Evolutionary conservation across 2,113 vertebrate genomes (phyloP).

Genomic region (Catharus bicknelli): DNA sequence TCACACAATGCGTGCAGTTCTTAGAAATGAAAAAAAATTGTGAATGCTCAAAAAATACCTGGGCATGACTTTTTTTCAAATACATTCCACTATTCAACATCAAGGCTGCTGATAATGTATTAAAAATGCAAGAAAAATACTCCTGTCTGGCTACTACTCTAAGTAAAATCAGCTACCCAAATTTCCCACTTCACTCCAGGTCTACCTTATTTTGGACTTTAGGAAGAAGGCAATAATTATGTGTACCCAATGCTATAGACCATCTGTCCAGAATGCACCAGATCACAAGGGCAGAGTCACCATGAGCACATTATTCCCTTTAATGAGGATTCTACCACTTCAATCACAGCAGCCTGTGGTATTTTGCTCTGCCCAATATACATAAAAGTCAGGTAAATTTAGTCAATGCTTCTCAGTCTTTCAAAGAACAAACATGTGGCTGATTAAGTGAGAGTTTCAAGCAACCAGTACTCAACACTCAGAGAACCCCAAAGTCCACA

Average conservation of each 20-base stretch:
- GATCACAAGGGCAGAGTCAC: background rate
- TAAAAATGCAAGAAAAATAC: background rate
- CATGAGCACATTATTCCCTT: background rate
- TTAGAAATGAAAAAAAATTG: background rate
- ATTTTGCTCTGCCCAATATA: background rate
- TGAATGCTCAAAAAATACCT: background rate
- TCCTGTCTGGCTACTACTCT: background rate
- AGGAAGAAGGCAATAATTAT: background rate
- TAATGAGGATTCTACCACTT: background rate
- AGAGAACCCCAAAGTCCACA: background rate
- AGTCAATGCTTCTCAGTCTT: background rate
- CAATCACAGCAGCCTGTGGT: background rate
- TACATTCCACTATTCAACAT: background rate
- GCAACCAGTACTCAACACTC: background rate
- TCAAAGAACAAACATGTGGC: background rate
- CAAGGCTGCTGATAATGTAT: background rate
- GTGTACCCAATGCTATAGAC: background rate
- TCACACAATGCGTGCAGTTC: background rate
- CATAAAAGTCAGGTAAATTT: background rate
- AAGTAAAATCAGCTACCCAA: background rate
- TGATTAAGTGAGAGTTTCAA: background rate
- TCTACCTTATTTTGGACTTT: background rate
- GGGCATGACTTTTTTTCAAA: fast-evolving
- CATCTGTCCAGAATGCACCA: background rate
- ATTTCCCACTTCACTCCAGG: background rate